These are phyloP conservation scores for Xyliphius kryptos DNA, from an alignment of 2,113 vertebrate species.

Conservation along the genomic window DNA sequence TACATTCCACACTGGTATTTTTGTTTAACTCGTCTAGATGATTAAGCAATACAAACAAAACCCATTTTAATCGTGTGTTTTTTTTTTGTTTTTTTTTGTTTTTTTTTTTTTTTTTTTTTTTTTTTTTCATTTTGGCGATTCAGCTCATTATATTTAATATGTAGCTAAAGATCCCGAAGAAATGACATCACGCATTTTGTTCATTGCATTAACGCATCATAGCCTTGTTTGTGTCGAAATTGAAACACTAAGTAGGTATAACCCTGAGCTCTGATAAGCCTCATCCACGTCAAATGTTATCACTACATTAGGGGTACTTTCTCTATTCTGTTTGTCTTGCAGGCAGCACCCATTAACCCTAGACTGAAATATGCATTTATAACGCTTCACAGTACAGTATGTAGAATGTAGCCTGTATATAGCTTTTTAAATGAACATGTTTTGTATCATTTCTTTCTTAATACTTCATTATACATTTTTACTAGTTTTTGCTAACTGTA, in stretches of 20 bases:
- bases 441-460: conserved; percentile 82
- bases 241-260: conserved; percentile 43
- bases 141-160: too few relatives aligned
- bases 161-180: too few relatives aligned
- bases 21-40: background rate
- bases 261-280: conserved; percentile 54
- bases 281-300: conserved; percentile 53
- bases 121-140: too few relatives aligned
- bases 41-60: background rate
- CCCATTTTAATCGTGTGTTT: background rate
- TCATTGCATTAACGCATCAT: conserved; percentile 1
- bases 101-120: too few relatives aligned
- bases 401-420: conserved; percentile 99
- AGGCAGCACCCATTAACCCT: conserved; percentile 73
- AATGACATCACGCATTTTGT: too few relatives aligned
- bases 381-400: conserved; percentile 65
- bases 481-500: conserved; percentile 73
- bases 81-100: too few relatives aligned
- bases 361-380: conserved; percentile 66
- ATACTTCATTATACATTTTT: conserved; percentile 79
- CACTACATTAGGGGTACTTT: conserved; percentile 65
- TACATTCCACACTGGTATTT: background rate
- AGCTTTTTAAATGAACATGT: conserved; percentile 91
- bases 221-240: conserved; percentile 15
- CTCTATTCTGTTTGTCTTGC: conserved; percentile 71